Evolutionary conservation across 2,797 vertebrate species (phyloP), one percentile per base, ranked within the genome.

Genomic region (Anolis apletophallus): DNA sequence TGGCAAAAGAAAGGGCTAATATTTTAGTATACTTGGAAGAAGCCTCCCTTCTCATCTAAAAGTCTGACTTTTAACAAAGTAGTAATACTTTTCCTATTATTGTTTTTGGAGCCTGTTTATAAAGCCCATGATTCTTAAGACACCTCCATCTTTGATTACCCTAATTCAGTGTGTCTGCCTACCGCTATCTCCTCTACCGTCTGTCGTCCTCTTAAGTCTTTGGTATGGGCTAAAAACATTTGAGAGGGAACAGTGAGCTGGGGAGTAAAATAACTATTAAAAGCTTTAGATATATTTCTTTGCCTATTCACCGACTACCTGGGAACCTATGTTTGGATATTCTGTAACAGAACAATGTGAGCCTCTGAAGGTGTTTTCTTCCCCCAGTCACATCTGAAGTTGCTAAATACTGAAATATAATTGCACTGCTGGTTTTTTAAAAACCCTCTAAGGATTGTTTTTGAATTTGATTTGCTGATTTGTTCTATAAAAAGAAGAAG

Each of bases 381-480:
- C 50, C 10, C 17, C n/a, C 17, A 52, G 16, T 16, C 76, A 85
- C 19, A 8, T 40, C 11, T 32, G 23, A 26, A 9, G 23, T 4
- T 36, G 40, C 73, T 46, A 74, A 61, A 50, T 40, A 73, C 14
- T 46, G 16, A n/a, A 3, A 10, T 36, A 7, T 72, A 57, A 76
- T 13, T 77, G 13, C 21, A 68, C 23, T 68, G 32, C 34, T 74
- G 67, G 52, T 3, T n/a, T n/a, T n/a, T n/a, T 40, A 19, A 68
- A 46, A 55, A 85, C 16, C 73, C 73, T 80, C 71, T 26, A 79
- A 26, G 5, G 88, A 80, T 82, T 81, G n/a, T 73, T 74, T 16
- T 36, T 59, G 69, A 68, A 75, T 16, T 34, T 9, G 64, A 23
- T 46, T 80, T 72, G 36, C 67, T 29, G 17, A 50, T 52, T 59